Evolutionary conservation across 2,797 vertebrate species (phyloP).

Genomic region (Manis crassicaudata): DNA sequence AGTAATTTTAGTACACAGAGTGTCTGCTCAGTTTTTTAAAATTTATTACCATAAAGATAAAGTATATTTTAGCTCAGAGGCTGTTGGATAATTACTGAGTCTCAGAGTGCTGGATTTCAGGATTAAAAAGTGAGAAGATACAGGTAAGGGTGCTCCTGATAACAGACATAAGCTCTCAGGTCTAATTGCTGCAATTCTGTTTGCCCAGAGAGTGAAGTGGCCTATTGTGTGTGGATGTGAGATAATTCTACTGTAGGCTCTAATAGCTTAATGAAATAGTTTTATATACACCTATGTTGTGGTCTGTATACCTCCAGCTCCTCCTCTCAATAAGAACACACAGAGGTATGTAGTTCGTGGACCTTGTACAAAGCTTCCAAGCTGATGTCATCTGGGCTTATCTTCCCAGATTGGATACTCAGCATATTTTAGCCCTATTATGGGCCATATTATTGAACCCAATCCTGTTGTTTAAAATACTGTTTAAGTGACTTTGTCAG

Average conservation of each 20-base stretch:
- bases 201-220: neutral
- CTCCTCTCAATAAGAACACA: neutral
- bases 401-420: neutral
- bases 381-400: neutral
- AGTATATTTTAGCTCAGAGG: neutral
- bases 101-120: neutral
- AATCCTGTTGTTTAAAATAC: neutral
- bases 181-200: neutral
- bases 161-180: neutral
- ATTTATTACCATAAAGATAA: slow-evolving; percentile 40
- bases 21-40: slow-evolving; percentile 76
- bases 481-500: neutral
- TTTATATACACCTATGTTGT: neutral
- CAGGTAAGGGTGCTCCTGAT: neutral
- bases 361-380: slow-evolving; percentile 17
- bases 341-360: neutral
- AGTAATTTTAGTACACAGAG: slow-evolving; percentile 98
- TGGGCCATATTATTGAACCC: neutral
- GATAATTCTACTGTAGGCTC: neutral
- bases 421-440: neutral
- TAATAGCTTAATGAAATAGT: neutral
- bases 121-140: slow-evolving; percentile 13
- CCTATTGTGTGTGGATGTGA: neutral
- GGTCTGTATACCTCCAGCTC: neutral
- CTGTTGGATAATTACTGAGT: slow-evolving; percentile 16